Conservation (phyloP, 2,888 invertebrate genomes). For the Epistrophe grossulariae region DNA sequence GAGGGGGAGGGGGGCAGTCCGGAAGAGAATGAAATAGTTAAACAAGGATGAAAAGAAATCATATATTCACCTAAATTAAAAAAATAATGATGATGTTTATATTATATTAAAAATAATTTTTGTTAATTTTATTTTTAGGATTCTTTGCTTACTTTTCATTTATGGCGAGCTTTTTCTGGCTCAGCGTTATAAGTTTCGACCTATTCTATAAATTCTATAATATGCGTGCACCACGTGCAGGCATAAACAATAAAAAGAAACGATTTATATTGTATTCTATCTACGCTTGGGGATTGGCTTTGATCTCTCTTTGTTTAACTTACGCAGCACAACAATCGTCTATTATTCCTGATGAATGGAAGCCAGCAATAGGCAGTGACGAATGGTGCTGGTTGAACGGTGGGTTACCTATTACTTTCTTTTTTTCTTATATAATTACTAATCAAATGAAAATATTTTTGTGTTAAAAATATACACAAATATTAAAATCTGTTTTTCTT, state of each 20-base stretch:
- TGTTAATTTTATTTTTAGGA: slow-evolving; percentile 81
- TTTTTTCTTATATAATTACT: no score
- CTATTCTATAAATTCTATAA: slow-evolving; percentile 92
- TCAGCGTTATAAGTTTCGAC: slow-evolving; percentile 94
- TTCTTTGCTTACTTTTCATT: slow-evolving; percentile 91
- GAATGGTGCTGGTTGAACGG: slow-evolving; percentile 86
- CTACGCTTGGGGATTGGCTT: slow-evolving; percentile 82
- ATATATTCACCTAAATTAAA: no score
- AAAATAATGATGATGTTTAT: no score
- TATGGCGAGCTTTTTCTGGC: slow-evolving; percentile 93
- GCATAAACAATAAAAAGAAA: slow-evolving; percentile 81
- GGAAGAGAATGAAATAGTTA: no score
- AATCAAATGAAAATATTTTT: not conserved
- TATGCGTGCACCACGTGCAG: slow-evolving; percentile 81
- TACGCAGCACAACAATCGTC: slow-evolving; percentile 80
- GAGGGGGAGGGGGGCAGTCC: no score
- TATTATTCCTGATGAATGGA: slow-evolving; percentile 78
- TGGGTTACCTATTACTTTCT: slow-evolving; percentile 79
- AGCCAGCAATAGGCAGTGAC: slow-evolving; percentile 85
- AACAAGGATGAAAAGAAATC: no score
- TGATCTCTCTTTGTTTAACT: slow-evolving; percentile 79
- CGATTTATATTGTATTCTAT: slow-evolving; percentile 81
- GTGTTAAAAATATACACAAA: no score
- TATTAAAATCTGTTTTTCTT: no score
- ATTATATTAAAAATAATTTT: no score